A percentile compares a stretch with the other conserved stretches of the same genome.
Conservation (phyloP, 2,888 invertebrate genomes). For the Leptinotarsa peninsularis region DNA sequence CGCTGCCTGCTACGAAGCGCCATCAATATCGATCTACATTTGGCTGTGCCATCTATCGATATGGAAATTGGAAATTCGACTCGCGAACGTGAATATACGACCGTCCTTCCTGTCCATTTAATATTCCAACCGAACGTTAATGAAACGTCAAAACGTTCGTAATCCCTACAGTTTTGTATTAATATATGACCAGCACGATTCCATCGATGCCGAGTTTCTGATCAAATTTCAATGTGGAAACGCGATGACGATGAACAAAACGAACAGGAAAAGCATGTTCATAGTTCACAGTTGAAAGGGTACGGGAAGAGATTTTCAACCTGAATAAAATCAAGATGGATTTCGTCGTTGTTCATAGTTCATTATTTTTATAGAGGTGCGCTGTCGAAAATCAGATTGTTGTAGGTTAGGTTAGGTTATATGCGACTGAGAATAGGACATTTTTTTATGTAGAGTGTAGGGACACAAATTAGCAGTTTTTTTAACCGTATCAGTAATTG, state of each 20-base stretch:
- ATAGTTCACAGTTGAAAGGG: background rate
- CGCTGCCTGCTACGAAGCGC: background rate
- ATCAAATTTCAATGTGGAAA: slow-evolving; percentile 7
- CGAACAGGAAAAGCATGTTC: background rate
- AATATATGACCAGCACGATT: slow-evolving; percentile 15
- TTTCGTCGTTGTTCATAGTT: background rate
- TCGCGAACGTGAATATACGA: slow-evolving; percentile 10
- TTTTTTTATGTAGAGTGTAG: too few species aligned
- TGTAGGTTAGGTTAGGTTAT: too few species aligned
- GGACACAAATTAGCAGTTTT: too few species aligned
- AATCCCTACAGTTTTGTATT: slow-evolving; percentile 10
- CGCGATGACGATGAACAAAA: background rate
- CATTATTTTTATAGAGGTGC: background rate
- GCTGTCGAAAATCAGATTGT: background rate
- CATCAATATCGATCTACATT: slow-evolving; percentile 1
- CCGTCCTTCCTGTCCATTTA: slow-evolving; percentile 20
- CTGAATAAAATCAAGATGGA: too few species aligned
- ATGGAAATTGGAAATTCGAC: slow-evolving; percentile 24
- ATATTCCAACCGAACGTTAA: slow-evolving; percentile 22
- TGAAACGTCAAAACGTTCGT: slow-evolving; percentile 28
- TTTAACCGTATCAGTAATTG: too few species aligned
- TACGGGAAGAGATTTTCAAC: too few species aligned
- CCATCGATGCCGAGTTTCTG: slow-evolving; percentile 7
- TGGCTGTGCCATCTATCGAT: slow-evolving; percentile 2
- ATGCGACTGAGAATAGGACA: too few species aligned